Evolutionary conservation across 2,113 vertebrate genomes (phyloP).

Genomic region (Callaeas wilsoni): DNA sequence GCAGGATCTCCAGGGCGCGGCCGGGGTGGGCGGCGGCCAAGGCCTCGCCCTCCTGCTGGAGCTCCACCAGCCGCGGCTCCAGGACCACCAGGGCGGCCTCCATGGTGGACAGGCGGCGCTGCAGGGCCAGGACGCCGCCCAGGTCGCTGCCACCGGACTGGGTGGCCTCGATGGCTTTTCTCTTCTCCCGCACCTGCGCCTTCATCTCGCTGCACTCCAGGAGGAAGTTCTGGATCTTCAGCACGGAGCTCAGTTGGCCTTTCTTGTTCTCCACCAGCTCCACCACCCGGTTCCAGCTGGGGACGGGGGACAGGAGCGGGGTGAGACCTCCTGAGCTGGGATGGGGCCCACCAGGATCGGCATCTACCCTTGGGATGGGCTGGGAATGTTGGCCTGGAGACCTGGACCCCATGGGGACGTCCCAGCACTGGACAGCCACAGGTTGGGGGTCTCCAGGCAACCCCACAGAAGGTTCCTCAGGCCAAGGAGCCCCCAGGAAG

Average conservation of each 20-base stretch:
- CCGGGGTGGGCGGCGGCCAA: constrained; percentile 75
- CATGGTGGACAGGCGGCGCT: constrained; percentile 87
- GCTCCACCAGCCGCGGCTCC: constrained; percentile 85
- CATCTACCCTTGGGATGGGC: accelerated
- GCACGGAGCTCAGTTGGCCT: constrained; percentile 77
- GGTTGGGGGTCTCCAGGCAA: background rate
- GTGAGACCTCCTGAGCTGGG: accelerated
- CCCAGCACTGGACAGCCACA: background rate
- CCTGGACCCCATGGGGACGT: accelerated
- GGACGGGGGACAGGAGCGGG: accelerated
- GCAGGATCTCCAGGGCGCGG: constrained; percentile 80
- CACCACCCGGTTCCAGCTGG: constrained; percentile 94
- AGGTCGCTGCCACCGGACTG: constrained; percentile 81
- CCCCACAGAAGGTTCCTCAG: background rate
- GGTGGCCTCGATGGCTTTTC: constrained; percentile 84
- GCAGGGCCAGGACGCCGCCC: constrained; percentile 81
- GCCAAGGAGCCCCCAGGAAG: too few relatives aligned
- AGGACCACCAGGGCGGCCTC: constrained; percentile 86
- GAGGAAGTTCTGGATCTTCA: constrained; percentile 91
- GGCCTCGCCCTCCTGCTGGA: constrained; percentile 84
- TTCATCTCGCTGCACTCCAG: constrained; percentile 90
- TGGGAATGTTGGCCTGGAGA: background rate
- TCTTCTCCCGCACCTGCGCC: constrained; percentile 86
- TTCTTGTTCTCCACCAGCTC: constrained; percentile 91
- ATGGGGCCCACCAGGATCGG: background rate